Evolutionary conservation across 1,140 invertebrate genomes (phyloP), one percentile per base, ranked within the genome.

Genomic region (Bombus soroeensis): DNA sequence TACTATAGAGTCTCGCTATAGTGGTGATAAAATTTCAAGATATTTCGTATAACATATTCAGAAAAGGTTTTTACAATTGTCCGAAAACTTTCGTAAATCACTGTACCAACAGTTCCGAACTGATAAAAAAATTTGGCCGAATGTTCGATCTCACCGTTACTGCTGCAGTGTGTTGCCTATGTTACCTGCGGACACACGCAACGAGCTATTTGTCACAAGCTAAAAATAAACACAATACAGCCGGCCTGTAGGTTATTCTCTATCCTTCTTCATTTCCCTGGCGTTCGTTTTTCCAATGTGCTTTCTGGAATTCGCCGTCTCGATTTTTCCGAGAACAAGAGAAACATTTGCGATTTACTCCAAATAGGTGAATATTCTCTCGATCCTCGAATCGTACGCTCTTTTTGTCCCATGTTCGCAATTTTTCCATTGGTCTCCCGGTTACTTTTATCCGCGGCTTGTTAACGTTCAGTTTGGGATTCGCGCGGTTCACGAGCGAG

Each of bases 171-270:
- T 72, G 22, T 37, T 28, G 25, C 25, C 28, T 43, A 6, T 13
- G 28, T 28, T 68, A 66, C 64, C 64, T 66, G 22, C 4, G 13
- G 37, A 15, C 2, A n/a, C 28, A 13, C 25, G 37, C 10, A 28
- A 72, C 70, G 70, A 72, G 39, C 39, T 43, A 41, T 72, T 41
- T 72, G 37, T 72, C 25, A 12, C 66, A 39, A 25, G 66, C 53
- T 70, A 71, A 79, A 84, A 79, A 79, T 84, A 79, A 84, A 18
- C 66, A 47, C 37, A 62, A 71, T 72, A n/a, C n/a, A 59, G 59
- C 37, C 15, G 28, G 15, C 53, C 47, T 68, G 37, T 53, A 84
- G 75, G 53, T 71, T 71, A 9, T 22, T 59, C 9, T 34, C 22
- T 43, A 79, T 62, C 43, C 66, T 41, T 78, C 64, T 4, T 15